Base-by-base conservation (phyloP, 2,797 vertebrate genomes). In the Aldrovandia affinis region DNA sequence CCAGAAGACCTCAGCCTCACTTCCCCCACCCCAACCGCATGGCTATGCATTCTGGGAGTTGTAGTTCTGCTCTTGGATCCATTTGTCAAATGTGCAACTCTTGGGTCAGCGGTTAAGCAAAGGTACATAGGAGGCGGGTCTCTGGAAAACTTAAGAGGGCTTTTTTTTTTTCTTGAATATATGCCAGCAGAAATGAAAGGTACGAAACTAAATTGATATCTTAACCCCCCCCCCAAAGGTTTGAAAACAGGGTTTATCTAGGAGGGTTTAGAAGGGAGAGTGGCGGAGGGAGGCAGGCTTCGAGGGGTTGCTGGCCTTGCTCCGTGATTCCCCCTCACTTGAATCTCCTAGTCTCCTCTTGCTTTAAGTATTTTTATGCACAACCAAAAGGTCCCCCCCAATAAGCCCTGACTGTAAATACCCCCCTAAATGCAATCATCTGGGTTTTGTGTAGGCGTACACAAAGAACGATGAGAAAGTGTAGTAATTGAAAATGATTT, bases 401-500 rank as follows among this genome's bases (percentile, higher is more conserved):
- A 90, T 79, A 93, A 94, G 86, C 89, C 92, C 92, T 94, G 91
- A 92, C 89, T 93, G 93, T 93, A 92, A 93, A 92, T 91, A 95
- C 95, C 94, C 93, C 92, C 93, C 90, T n/a, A n/a, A 94, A 93
- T 93, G 95, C 94, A 96, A 95, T 95, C 94, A 95, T 91, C 90
- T 90, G 94, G 93, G 93, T 94, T 91, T 92, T 91, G 87, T 94
- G 93, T 93, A 55, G 54, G 42, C 93, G 86, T 88, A 90, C 92
- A 85, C 81, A 81, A 84, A 92, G 92, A 91, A 87, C 82, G 85
- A 94, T 93, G 90, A 93, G 92, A 44, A 80, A 92, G 2, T 36
- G 36, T 33, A n/a, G 94, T 95, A 77, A 95, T 96, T 94, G 95
- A 94, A 95, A 91, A 94, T 95, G 93, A 94, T 95, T 96, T 96